Evolutionary conservation across 2,113 vertebrate genomes (phyloP), one percentile per base, ranked within the genome.

Genomic region (Passer domesticus): DNA sequence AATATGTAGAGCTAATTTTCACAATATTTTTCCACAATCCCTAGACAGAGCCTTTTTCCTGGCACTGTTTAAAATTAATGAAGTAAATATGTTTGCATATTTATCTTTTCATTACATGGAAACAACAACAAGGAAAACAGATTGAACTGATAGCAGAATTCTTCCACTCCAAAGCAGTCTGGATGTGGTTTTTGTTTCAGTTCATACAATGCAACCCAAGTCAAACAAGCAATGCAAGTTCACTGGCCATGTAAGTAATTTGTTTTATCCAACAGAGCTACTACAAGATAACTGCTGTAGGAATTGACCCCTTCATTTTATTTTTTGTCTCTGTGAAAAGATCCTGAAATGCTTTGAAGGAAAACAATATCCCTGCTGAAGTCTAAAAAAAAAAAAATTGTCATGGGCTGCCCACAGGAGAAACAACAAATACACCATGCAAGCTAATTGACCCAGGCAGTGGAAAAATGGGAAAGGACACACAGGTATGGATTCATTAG

Each of bases 41-140:
- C 89, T 89, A 96, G 95, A 95, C 87, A 96, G 94, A 76, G 46
- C 30, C 60, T 93, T 94, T 96, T 97, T 88, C 85, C 83, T 95
- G 94, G 92, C 94, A 93, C 92, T 94, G 79, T 94, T 97, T 95
- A 97, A 96, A 97, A 96, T 96, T 96, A 96, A 96, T 95, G 93
- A 94, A 94, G 96, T 95, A 96, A 96, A 97, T 88, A 94, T 96
- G 93, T 96, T 96, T 95, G 93, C 90, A 97, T 96, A 96, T 96
- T 97, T 97, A 96, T 93, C 87, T 96, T 96, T 96, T 90, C 92
- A 89, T 90, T 90, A 95, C 90, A 94, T 22, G 69, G 93, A 95
- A 96, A 97, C 94, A 95, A 93, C 94, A 95, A 96, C 92, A 94
- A 95, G 88, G 88, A 72, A 97, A 96, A 75, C 93, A 96, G 93